phyloP scores from a whole-genome alignment of 1,140 invertebrate genomes.

The Aphelenchoides fujianensis region DNA sequence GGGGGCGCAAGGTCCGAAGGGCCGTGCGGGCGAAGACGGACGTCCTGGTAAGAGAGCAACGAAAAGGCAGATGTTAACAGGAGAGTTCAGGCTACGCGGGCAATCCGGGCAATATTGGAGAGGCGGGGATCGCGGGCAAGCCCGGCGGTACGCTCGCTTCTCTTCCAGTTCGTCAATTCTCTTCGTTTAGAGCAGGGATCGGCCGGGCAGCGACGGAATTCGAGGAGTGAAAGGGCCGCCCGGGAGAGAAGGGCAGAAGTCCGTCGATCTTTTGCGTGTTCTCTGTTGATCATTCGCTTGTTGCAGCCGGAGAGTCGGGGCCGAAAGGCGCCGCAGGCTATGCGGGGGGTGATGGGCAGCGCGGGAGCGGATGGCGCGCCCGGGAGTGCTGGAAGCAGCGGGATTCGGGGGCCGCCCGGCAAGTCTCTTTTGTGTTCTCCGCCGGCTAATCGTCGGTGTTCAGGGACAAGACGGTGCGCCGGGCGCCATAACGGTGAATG shows the following conservation, averaged over 20 bases:
- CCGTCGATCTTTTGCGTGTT: too few species aligned
- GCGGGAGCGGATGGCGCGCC: slow-evolving; percentile 7
- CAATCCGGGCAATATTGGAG: slow-evolving; percentile 1
- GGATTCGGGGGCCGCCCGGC: neutral
- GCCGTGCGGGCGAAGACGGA: neutral
- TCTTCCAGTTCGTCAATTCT: too few species aligned
- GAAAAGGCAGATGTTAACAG: neutral
- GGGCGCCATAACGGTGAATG: too few species aligned
- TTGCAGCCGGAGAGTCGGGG: neutral
- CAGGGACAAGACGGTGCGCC: neutral
- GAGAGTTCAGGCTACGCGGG: neutral
- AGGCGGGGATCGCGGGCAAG: too few species aligned
- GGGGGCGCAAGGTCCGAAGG: neutral
- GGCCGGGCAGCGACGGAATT: neutral
- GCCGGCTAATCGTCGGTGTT: neutral
- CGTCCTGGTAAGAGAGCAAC: neutral
- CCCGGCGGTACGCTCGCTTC: too few species aligned
- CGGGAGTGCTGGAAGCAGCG: neutral
- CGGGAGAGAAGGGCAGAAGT: slow-evolving; percentile 6
- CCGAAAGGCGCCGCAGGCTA: neutral
- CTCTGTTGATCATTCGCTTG: too few species aligned
- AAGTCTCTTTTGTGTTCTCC: neutral
- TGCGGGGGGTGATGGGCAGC: slow-evolving; percentile 3
- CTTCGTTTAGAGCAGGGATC: neutral
- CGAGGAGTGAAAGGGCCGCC: neutral